Percentiles rank a stretch among this genome's conserved stretches.
These are phyloP conservation scores for Pseudopipra pipra DNA, from an alignment of 2,113 vertebrate genomes.

Conservation along the genomic window DNA sequence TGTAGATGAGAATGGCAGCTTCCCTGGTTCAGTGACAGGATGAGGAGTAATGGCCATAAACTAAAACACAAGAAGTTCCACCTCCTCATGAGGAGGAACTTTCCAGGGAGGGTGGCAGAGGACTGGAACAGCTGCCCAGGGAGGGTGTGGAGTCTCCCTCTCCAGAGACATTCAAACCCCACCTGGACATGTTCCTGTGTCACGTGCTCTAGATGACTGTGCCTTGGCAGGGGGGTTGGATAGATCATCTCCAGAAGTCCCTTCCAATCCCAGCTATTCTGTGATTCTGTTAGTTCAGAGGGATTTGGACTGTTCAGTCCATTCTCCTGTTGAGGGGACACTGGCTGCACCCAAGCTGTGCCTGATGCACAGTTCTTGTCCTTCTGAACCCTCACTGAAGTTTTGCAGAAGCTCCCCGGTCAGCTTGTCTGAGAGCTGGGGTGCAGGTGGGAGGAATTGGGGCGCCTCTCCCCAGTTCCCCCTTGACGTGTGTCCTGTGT, in stretches of 20 bases:
- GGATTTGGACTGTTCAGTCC: not conserved
- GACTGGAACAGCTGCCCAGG: not conserved
- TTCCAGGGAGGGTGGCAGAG: not conserved
- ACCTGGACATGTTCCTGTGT: not conserved
- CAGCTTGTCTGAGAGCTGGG: not conserved
- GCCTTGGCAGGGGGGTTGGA: not conserved
- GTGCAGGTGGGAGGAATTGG: not conserved
- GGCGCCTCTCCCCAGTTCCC: not conserved
- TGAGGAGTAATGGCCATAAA: not conserved
- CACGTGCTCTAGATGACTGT: not conserved
- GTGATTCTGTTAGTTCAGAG: not conserved
- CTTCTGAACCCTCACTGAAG: not conserved
- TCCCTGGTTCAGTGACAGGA: not conserved
- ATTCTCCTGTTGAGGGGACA: accelerated
- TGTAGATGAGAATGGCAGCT: accelerated
- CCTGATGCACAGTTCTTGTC: not conserved
- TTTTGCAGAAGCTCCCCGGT: not conserved
- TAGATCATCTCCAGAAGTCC: not conserved
- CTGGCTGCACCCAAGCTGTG: not conserved
- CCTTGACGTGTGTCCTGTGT: accelerated
- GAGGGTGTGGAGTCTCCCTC: not conserved
- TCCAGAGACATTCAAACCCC: not conserved
- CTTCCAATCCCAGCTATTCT: not conserved
- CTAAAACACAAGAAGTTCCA: not conserved
- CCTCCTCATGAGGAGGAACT: not conserved